Base-by-base conservation (phyloP, 2,113 vertebrate genomes). In the Silurus asotus region DNA sequence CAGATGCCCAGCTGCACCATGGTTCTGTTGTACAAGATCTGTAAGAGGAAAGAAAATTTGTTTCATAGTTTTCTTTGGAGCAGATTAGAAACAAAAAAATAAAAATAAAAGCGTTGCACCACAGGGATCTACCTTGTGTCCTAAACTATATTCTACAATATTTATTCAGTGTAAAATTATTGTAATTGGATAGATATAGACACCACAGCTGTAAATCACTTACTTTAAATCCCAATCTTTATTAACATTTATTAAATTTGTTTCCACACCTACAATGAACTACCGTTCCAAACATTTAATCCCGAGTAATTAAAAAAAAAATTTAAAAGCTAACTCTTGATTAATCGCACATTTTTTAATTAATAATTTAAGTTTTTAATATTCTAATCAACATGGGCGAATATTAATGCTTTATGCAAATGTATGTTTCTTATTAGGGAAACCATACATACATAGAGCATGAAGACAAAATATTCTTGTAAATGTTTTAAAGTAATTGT, bases 1-100 rank as follows among this genome's bases (percentile, higher is more conserved):
- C 97, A 98, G 91, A 98, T 97, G 74, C 97, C 97, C 77, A 98
- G 93, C 87, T 98, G 97, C 79, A 98, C 97, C 97, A 98, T 97
- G 62, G 97, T 98, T 86, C 97, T 95, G 92, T 98, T 98, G 90
- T 98, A 98, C 20, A 98, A 94, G 90, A 98, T 98, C 97, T 98
- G 82, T 25, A 37, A 37, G 2, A 37, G 5, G 58, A 23, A 23
- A 20, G 55, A n/a, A 84, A 79, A 6, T 10, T 11, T 23, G 14
- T 56, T 28, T 25, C 56, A 45, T 17, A 4, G 8, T 10, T 72
- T 17, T 37, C 14, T 67, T 70, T 70, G 10, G 25, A 65, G 65
- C 4, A 70, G 67, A 19, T 6, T 8, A 70, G 67, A 19, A 19
- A 6, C 6, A 25, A n/a, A 62, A 62, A 62, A 62, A 23, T 20